Percentiles rank a stretch among this genome's conserved stretches.
These are phyloP conservation scores for Aurelia sp. DNA, from an alignment of 30 jellyfish, hydroid and myxozoan genomes.

Conservation along the genomic window DNA sequence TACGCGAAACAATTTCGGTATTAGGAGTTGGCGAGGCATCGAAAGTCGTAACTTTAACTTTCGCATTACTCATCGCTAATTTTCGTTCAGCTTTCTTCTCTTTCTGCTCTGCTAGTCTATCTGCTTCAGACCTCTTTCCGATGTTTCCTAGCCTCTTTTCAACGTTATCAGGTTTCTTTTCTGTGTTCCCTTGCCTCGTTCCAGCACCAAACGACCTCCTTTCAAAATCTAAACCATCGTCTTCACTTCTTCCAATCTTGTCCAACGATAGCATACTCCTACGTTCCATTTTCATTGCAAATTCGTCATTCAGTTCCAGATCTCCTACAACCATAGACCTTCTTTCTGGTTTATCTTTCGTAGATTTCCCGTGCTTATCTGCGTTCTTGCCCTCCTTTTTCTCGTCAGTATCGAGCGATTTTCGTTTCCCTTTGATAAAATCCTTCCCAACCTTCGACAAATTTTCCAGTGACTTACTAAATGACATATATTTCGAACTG, in stretches of 20 bases:
- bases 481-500: conserved; percentile 50
- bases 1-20: background rate
- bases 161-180: background rate
- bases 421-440: conserved; percentile 21
- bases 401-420: conserved; percentile 10
- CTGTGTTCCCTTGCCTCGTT: background rate
- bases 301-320: conserved; percentile 54
- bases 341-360: conserved; percentile 33
- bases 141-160: background rate
- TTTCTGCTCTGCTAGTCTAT: background rate
- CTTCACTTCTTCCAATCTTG: conserved; percentile 1
- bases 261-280: conserved; percentile 44
- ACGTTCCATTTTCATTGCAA: conserved; percentile 68
- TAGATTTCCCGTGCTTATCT: conserved; percentile 13
- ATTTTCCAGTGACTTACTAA: conserved; percentile 54
- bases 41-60: conserved; percentile 3
- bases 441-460: conserved; percentile 58
- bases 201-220: conserved; percentile 11
- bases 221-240: background rate
- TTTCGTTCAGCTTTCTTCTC: background rate
- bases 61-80: background rate
- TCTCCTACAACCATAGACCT: conserved; percentile 42
- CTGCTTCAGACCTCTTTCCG: conserved; percentile 15
- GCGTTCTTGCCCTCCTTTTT: background rate
- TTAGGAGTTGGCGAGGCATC: background rate